phyloP scores from a whole-genome alignment of 2,888 invertebrate genomes.

The Andrena camellia region DNA sequence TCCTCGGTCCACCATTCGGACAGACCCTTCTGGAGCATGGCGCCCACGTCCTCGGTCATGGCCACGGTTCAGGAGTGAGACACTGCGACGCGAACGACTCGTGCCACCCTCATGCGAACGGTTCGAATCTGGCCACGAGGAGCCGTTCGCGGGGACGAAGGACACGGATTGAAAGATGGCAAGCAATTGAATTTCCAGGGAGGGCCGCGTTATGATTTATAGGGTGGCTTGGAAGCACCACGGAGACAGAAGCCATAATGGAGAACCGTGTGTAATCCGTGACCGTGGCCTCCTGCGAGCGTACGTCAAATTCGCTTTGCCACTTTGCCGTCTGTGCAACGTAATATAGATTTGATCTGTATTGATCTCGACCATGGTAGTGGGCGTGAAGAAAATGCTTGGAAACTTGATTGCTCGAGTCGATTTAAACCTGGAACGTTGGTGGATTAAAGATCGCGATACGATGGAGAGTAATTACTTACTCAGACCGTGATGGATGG shows the following conservation, averaged over 20 bases:
- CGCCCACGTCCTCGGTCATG: slow-evolving; percentile 67
- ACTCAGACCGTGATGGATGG: no score
- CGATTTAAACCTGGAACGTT: no score
- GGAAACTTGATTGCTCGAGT: no score
- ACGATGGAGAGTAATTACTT: not conserved
- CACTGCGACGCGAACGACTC: not conserved
- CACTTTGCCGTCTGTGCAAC: not conserved
- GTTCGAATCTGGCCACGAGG: not conserved
- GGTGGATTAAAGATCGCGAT: not conserved
- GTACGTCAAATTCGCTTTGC: slow-evolving; percentile 37
- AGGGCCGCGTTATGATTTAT: slow-evolving; percentile 65
- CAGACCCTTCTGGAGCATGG: slow-evolving; percentile 73
- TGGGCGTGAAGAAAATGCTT: no score
- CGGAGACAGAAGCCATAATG: slow-evolving; percentile 73
- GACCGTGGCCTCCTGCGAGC: slow-evolving; percentile 68
- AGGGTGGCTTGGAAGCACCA: slow-evolving; percentile 73
- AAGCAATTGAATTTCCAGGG: slow-evolving; percentile 19
- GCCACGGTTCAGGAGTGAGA: slow-evolving; percentile 54
- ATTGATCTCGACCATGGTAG: not conserved
- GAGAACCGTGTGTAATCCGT: slow-evolving; percentile 58
- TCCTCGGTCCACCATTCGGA: slow-evolving; percentile 83
- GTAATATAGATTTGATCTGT: not conserved
- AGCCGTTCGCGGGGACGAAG: not conserved
- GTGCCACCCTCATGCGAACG: not conserved
- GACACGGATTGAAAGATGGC: not conserved